Evolutionary conservation across 1,140 invertebrate species (phyloP).

Genomic region (Phortica variegata): DNA sequence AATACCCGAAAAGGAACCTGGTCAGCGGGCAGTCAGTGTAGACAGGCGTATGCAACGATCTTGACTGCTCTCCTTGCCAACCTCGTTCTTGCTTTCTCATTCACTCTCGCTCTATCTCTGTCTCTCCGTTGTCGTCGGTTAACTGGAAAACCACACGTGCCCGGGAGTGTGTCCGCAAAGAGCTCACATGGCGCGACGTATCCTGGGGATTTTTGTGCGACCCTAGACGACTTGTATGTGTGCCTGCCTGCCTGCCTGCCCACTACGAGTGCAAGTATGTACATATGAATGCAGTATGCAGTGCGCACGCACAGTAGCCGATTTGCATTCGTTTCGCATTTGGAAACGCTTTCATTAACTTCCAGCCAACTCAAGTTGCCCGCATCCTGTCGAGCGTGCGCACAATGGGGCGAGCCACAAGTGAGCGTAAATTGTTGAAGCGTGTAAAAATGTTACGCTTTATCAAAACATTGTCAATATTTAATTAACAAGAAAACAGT

Average conservation of each 20-base stretch:
- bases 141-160: slow-evolving; percentile 56
- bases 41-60: too few species aligned
- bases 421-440: slow-evolving; percentile 25
- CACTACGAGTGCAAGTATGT: too few species aligned
- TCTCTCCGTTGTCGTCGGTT: slow-evolving; percentile 15
- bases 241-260: too few species aligned
- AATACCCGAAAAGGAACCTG: slow-evolving; percentile 32
- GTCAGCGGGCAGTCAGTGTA: too few species aligned
- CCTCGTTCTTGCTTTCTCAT: too few species aligned
- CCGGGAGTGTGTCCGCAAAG: slow-evolving; percentile 45
- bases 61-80: too few species aligned
- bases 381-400: slow-evolving; percentile 33
- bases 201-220: slow-evolving; percentile 15
- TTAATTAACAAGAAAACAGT: slow-evolving; percentile 53
- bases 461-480: slow-evolving; percentile 54
- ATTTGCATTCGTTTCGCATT: slow-evolving; percentile 53
- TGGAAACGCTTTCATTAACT: slow-evolving; percentile 53
- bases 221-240: too few species aligned
- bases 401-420: background rate
- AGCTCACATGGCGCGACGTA: slow-evolving; percentile 19
- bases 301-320: slow-evolving; percentile 43
- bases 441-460: slow-evolving; percentile 37
- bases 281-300: slow-evolving; percentile 3
- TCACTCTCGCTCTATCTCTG: too few species aligned
- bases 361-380: background rate